Conservation (phyloP, 2,797 vertebrate species). For the Hyperoplus immaculatus region DNA sequence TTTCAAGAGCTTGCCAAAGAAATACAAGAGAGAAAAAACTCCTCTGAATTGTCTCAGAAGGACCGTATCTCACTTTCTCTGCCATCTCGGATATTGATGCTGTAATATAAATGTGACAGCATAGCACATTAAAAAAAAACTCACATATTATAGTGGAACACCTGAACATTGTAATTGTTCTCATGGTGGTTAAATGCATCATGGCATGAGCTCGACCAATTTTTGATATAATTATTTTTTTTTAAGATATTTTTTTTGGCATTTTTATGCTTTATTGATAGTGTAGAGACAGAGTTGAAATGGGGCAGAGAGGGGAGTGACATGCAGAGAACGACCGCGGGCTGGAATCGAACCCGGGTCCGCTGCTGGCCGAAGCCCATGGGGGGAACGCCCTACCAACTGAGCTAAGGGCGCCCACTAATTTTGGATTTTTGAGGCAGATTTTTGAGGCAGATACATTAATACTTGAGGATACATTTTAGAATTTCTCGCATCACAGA, state of each 20-base stretch:
- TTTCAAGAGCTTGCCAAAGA: constrained; percentile 34
- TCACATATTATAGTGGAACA: constrained; percentile 31
- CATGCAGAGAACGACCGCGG: no score
- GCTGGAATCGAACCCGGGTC: no score
- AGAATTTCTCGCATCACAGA: no score
- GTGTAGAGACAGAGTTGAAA: no score
- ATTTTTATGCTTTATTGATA: no score
- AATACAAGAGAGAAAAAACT: constrained; percentile 35
- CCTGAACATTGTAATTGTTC: constrained; percentile 14
- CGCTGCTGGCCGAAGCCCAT: no score
- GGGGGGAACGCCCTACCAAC: no score
- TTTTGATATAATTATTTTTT: no score
- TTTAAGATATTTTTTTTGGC: no score
- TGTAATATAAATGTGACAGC: constrained; percentile 52
- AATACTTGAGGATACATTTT: neutral
- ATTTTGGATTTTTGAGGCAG: neutral
- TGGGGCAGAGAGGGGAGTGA: no score
- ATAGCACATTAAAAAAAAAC: constrained; percentile 12
- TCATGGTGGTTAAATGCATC: constrained; percentile 25
- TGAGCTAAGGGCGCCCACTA: no score
- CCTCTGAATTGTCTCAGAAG: constrained; percentile 39
- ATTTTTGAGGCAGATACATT: constrained; percentile 14
- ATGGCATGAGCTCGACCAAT: neutral
- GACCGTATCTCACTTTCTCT: constrained; percentile 29
- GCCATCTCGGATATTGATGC: constrained; percentile 9